These are phyloP conservation scores for Paramisgurnus dabryanus DNA, from an alignment of 2,113 vertebrate species.

Conservation along the genomic window DNA sequence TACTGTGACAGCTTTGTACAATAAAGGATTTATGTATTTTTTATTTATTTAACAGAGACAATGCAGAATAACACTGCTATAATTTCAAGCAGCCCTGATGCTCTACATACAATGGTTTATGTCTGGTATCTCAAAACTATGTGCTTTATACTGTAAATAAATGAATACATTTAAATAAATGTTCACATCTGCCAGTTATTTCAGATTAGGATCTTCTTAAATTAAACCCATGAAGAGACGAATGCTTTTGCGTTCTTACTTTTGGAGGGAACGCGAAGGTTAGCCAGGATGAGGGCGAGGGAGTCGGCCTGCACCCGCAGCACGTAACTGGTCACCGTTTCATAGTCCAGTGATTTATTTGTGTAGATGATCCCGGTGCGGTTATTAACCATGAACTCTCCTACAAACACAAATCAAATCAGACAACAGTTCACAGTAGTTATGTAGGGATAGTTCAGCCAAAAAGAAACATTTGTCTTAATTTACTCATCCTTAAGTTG, in stretches of 20 bases:
- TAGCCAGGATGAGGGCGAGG: conserved; percentile 79
- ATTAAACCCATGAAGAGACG: not conserved
- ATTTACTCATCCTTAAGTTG: no score
- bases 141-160: not conserved
- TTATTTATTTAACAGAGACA: no score
- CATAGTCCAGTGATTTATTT: conserved; percentile 83
- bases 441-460: no score
- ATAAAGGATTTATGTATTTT: no score
- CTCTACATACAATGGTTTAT: no score
- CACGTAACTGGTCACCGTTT: conserved; percentile 77
- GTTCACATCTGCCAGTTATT: not conserved
- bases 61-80: no score
- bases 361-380: conserved; percentile 83
- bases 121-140: not conserved
- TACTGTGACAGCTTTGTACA: no score
- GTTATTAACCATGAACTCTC: conserved; percentile 83
- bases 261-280: conserved; percentile 86
- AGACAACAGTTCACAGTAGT: conserved; percentile 5
- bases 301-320: conserved; percentile 89
- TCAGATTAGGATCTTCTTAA: not conserved
- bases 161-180: not conserved
- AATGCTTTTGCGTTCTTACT: conserved; percentile 72
- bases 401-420: conserved; percentile 64
- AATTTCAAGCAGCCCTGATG: no score
- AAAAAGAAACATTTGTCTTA: no score